Evolutionary conservation across 2,113 vertebrate genomes (phyloP), one percentile per base, ranked within the genome.

Genomic region (Malurus alboscapulatus): DNA sequence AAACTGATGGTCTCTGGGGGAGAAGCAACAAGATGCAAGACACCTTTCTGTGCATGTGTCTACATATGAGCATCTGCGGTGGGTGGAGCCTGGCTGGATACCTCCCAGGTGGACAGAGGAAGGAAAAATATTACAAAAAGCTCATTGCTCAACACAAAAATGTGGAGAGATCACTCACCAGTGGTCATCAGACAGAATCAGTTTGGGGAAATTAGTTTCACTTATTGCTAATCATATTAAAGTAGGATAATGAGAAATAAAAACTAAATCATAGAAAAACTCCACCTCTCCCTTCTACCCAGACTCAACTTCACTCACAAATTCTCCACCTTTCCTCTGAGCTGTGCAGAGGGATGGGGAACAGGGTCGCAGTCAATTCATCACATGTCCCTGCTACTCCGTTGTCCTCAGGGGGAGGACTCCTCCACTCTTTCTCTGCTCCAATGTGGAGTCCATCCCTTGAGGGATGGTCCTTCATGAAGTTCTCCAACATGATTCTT

Each of bases 131-230:
- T 32, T 51, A 32, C 3, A 29, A 16, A 63, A 73, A 12, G 1
- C 10, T 51, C 12, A 24, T 73, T 58, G 8, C 12, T n/a, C 4
- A 3, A 66, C 10, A 45, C 12, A n/a, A n/a, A 50, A 50, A 45
- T 1, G 2, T 10, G 25, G 34, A 42, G 21, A 32, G 21, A 50
- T 27, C 25, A 50, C 7, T 44, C 26, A 63, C 30, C 11, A 12
- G 26, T 24, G 32, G 51, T 10, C 0, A 0, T 24, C 58, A 65
- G 14, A 32, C 9, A 73, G 36, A 19, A 36, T 58, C 36, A 27
- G 0, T 2, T 19, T 26, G 2, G 2, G 14, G 21, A 72, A 57
- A 27, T 36, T 10, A 26, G 14, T 67, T 59, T 44, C 32, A 51
- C 36, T 67, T 68, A 26, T 42, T 73, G 21, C 1, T 14, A 80